These are phyloP conservation scores for Sebastes itinus DNA, from an alignment of 2,797 vertebrate species.

Conservation along the genomic window DNA sequence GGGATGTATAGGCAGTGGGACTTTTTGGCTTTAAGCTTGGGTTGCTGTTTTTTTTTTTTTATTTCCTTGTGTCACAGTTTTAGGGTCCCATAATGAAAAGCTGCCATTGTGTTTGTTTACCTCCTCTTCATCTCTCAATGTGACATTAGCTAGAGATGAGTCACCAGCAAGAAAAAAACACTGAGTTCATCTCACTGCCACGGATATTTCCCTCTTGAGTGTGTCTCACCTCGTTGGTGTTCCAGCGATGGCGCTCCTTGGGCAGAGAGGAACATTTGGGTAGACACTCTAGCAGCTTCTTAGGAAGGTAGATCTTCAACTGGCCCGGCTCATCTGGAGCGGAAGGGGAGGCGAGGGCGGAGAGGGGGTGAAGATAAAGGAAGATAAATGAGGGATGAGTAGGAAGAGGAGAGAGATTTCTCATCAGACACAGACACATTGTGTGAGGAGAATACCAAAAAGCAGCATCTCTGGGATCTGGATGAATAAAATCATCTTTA, in stretches of 20 bases:
- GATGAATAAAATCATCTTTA: conserved; percentile 25
- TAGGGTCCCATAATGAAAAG: conserved; percentile 63
- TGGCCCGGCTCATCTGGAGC: conserved; percentile 97
- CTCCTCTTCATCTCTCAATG: conserved; percentile 65
- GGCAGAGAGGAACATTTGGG: conserved; percentile 99
- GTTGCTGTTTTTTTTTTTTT: conserved; percentile 21
- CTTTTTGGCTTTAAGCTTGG: conserved; percentile 17
- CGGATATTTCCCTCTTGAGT: conserved; percentile 54
- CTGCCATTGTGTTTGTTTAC: conserved; percentile 71
- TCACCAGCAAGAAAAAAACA: conserved; percentile 52
- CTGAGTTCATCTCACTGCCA: conserved; percentile 54
- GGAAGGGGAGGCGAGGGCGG: conserved; percentile 1
- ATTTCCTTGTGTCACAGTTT: conserved; percentile 55
- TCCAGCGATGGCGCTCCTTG: conserved; percentile 99
- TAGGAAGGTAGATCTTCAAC: conserved; percentile 99
- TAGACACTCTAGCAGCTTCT: conserved; percentile 99
- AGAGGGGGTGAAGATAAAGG: conserved; percentile 51
- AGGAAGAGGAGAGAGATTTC: conserved; percentile 50
- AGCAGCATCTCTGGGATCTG: conserved; percentile 10
- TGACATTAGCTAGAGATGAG: conserved; percentile 71
- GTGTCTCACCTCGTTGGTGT: conserved; percentile 97
- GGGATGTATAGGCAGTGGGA: conserved; percentile 37
- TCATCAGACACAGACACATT: conserved; percentile 48
- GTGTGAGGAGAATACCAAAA: conserved; percentile 52
- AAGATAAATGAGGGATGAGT: conserved; percentile 63